phyloP scores from a whole-genome alignment of 2,113 vertebrate species.

The Oreochromis tanganicae region DNA sequence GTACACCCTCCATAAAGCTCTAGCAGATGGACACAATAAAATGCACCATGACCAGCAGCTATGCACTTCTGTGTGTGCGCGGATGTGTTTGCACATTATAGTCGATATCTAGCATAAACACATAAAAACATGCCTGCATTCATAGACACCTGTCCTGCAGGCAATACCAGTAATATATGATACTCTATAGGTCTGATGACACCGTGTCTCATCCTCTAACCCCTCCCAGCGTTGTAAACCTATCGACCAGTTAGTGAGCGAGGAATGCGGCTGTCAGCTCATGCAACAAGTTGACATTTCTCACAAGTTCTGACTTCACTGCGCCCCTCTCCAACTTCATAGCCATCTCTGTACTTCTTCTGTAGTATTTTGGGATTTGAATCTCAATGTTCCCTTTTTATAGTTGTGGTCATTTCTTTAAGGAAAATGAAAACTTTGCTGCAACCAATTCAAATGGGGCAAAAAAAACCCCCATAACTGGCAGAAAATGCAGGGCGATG shows the following conservation, averaged over 20 bases:
- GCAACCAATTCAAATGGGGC: not conserved
- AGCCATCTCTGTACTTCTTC: not conserved
- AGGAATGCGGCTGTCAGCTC: constrained; percentile 61
- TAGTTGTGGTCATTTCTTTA: not conserved
- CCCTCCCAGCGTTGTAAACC: constrained; percentile 39
- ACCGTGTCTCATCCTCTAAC: constrained; percentile 16
- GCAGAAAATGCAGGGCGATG: not conserved
- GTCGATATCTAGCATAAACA: constrained; percentile 8
- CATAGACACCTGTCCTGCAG: not conserved
- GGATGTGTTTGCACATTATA: not conserved
- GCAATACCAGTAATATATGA: constrained; percentile 29
- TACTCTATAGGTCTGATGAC: constrained; percentile 57
- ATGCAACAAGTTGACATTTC: constrained; percentile 14
- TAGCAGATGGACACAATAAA: constrained; percentile 59
- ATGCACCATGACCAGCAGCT: constrained; percentile 45
- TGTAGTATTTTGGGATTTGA: not conserved
- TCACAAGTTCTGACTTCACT: constrained; percentile 37
- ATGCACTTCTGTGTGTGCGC: not conserved
- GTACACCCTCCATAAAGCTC: constrained; percentile 48
- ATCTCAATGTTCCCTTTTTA: not conserved
- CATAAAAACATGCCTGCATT: constrained; percentile 26
- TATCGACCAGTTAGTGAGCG: constrained; percentile 59
- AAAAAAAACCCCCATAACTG: accelerated
- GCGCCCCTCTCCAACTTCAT: not conserved
- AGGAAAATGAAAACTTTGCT: not conserved